phyloP scores from a whole-genome alignment of 1,140 invertebrate species.

The Plutomurus gul region DNA sequence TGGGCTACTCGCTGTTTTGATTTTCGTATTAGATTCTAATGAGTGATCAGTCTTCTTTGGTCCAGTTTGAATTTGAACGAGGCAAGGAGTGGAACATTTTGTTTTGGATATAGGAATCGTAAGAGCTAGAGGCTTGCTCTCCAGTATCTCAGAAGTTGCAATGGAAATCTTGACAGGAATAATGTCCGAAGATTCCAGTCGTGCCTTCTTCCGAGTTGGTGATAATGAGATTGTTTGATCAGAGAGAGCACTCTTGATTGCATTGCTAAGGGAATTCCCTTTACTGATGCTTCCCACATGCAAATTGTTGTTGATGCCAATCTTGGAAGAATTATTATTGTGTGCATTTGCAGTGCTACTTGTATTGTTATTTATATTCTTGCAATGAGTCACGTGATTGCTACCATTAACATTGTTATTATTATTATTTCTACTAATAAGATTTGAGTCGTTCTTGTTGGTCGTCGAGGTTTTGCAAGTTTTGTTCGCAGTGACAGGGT shows the following conservation, averaged over 20 bases:
- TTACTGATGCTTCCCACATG: neutral
- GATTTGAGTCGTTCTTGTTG: neutral
- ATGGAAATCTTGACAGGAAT: constrained; percentile 8
- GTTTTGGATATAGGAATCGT: neutral
- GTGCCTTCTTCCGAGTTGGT: constrained; percentile 6
- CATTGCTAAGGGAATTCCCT: neutral
- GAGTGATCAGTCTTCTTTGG: constrained; percentile 34
- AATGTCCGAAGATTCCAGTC: neutral
- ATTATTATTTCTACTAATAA: neutral
- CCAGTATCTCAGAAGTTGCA: neutral
- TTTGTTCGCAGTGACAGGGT: neutral
- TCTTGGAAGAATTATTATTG: neutral
- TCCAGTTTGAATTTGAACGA: neutral
- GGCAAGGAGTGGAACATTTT: neutral
- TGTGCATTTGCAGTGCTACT: neutral
- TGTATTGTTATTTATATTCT: neutral
- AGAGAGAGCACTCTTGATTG: neutral
- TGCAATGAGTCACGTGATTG: neutral
- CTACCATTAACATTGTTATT: neutral
- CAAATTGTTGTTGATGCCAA: neutral
- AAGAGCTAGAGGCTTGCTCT: neutral
- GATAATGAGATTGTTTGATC: neutral
- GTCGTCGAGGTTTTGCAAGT: neutral
- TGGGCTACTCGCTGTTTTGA: neutral
- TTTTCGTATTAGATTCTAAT: neutral